Evolutionary conservation across 2,797 vertebrate species (phyloP), one percentile per base, ranked within the genome.

Genomic region (Sebastes hubbsi): DNA sequence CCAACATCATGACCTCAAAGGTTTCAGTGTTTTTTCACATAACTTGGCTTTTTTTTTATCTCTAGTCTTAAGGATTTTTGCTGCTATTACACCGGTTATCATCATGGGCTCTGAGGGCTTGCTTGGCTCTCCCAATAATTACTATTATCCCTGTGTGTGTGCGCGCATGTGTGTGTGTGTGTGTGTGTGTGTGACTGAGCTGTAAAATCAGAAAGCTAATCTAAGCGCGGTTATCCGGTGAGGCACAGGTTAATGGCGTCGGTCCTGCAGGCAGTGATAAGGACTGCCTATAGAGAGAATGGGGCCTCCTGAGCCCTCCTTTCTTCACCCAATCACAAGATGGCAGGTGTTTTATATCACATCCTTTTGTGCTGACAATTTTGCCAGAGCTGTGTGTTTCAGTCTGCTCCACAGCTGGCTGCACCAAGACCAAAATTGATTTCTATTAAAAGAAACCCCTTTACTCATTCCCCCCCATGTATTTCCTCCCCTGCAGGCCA

Each of bases 241-340:
- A 77, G 75, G 80, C 80, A 55, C 78, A 89, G 84, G 89, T 94
- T 94, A 93, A 94, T 91, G 81, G 77, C 72, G 64, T 85, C 6
- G 30, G 87, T 88, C 91, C 91, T 95, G 92, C 83, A 89, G 90
- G 83, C 85, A 32, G 66, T 87, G 93, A 95, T 94, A 94, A 94
- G 90, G 90, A 10, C 80, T 2, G 78, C 77, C 89, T 85, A 65
- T 72, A 60, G 81, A 84, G 86, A 89, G 85, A 77, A 88, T 10
- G 49, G 67, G 29, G 61, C 75, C 89, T 87, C 77, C 82, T 68
- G 67, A 80, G 80, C 76, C 75, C 14, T 64, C 75, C 67, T 72
- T 88, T 86, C 77, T 88, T 84, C 75, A 82, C 52, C 89, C 83
- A 92, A 81, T 93, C 90, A 90, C 80, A 76, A 80, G 69, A 92